Percentiles rank a stretch among this genome's conserved stretches.
Conservation (phyloP, 2,797 vertebrate genomes). For the Microchirus variegatus region DNA sequence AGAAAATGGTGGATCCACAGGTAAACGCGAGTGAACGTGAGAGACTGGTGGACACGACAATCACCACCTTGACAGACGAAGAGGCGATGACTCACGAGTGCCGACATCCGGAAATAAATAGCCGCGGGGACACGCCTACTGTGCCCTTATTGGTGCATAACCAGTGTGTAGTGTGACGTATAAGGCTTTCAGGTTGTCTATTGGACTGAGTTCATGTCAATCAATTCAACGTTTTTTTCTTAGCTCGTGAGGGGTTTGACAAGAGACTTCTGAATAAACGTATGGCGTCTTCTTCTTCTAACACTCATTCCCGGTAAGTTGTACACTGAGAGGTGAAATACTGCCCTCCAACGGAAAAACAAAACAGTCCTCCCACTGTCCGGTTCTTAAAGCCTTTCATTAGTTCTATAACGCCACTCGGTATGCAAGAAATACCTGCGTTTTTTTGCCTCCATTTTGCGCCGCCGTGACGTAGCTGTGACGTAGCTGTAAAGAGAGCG, state of each 20-base stretch:
- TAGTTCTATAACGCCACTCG: too few species aligned
- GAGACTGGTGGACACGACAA: background rate
- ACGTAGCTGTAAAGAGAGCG: too few species aligned
- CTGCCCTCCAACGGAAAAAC: too few species aligned
- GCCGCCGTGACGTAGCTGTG: too few species aligned
- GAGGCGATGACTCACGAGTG: constrained; percentile 53
- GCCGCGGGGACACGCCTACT: constrained; percentile 19
- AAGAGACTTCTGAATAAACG: too few species aligned
- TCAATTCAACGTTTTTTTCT: background rate
- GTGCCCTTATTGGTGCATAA: constrained; percentile 53
- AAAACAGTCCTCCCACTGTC: too few species aligned
- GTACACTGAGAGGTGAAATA: too few species aligned
- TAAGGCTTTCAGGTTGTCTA: background rate
- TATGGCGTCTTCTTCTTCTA: too few species aligned
- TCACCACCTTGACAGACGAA: background rate
- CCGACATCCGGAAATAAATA: constrained; percentile 54
- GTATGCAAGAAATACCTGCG: too few species aligned
- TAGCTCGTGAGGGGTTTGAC: background rate
- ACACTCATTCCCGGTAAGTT: too few species aligned
- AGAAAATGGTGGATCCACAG: constrained; percentile 39
- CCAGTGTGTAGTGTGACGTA: background rate
- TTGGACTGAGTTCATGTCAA: constrained; percentile 14
- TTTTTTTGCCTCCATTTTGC: too few species aligned
- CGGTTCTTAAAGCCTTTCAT: too few species aligned
- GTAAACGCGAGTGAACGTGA: background rate